A percentile compares a stretch with the other conserved stretches of the same genome.
phyloP scores from a whole-genome alignment of 1,140 invertebrate genomes.

The Medauroidea extradentata region DNA sequence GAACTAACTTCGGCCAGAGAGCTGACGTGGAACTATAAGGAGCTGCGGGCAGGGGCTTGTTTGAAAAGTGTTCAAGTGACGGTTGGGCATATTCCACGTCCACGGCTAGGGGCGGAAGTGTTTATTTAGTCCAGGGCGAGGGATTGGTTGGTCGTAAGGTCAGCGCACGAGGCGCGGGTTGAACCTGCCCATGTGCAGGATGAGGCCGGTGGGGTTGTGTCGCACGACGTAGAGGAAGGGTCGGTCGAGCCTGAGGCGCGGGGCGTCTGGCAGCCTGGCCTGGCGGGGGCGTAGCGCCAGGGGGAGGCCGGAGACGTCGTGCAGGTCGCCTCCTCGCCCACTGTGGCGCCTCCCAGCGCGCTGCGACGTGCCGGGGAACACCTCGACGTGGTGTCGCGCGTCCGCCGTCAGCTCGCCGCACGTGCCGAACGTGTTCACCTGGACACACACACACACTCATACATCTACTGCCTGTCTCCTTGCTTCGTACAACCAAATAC shows the following conservation, averaged over 20 bases:
- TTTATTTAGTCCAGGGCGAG: too few species aligned
- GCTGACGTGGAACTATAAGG: too few species aligned
- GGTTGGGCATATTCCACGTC: too few species aligned
- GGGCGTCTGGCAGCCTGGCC: constrained; percentile 61
- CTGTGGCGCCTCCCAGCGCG: constrained; percentile 18
- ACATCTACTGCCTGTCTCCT: too few species aligned
- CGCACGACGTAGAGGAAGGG: constrained; percentile 82
- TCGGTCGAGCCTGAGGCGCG: constrained; percentile 71
- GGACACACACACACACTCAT: constrained; percentile 10
- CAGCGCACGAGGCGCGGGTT: constrained; percentile 50
- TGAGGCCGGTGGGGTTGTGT: constrained; percentile 81
- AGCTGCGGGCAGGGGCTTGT: too few species aligned
- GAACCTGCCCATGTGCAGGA: constrained; percentile 78
- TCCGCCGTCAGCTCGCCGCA: constrained; percentile 65
- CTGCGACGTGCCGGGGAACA: constrained; percentile 64
- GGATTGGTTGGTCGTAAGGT: too few species aligned
- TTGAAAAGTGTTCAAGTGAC: too few species aligned
- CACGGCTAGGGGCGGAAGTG: too few species aligned
- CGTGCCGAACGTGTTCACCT: constrained; percentile 67
- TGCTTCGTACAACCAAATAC: too few species aligned
- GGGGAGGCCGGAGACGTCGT: constrained; percentile 52
- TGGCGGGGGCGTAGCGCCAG: constrained; percentile 62
- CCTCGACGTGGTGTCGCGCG: constrained; percentile 70
- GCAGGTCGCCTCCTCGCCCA: neutral
- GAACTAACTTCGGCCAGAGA: too few species aligned